Evolutionary conservation across 2,797 vertebrate genomes (phyloP), one percentile per base, ranked within the genome.

Genomic region (Melanotaenia trifasciata): DNA sequence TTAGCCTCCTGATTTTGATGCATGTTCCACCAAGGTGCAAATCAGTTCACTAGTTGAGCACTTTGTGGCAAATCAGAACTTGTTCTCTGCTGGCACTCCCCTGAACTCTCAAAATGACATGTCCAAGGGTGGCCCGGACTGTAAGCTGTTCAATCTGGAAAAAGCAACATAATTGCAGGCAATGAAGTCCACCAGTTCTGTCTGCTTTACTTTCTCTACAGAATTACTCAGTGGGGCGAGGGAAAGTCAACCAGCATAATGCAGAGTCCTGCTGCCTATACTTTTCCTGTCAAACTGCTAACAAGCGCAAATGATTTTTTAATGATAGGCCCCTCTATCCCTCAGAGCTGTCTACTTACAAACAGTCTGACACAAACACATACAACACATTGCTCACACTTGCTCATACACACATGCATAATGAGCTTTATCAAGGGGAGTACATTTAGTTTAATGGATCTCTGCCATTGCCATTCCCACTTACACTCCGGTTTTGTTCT

Each of bases 241-340:
- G 72, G 73, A 88, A 87, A 89, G 85, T 90, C 89, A 91, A 83
- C 80, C 82, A 75, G 85, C 81, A 88, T 85, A 92, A 88, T 89
- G 83, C 84, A 84, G 86, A 85, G 87, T 90, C 90, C 88, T 89
- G 89, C 88, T 91, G 88, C 76, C 90, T 87, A 78, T 86, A 90
- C 85, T 89, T 87, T 89, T 84, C 84, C 78, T 91, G 92, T 92
- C 90, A 91, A 89, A 89, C 85, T 83, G 87, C 90, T 93, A 94
- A 93, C 91, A 93, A 92, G 89, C 89, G 83, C 87, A 91, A 91
- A 92, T 92, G 86, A 92, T 90, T 92, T 92, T 92, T 92, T 93
- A 92, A 93, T 91, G 89, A 92, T 86, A 90, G 89, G 86, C 83
- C 81, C 80, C 89, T 85, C 74, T 84, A 84, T 89, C 86, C 84